Conservation (phyloP, 2,888 invertebrate genomes). For the Melanotus villosus region DNA sequence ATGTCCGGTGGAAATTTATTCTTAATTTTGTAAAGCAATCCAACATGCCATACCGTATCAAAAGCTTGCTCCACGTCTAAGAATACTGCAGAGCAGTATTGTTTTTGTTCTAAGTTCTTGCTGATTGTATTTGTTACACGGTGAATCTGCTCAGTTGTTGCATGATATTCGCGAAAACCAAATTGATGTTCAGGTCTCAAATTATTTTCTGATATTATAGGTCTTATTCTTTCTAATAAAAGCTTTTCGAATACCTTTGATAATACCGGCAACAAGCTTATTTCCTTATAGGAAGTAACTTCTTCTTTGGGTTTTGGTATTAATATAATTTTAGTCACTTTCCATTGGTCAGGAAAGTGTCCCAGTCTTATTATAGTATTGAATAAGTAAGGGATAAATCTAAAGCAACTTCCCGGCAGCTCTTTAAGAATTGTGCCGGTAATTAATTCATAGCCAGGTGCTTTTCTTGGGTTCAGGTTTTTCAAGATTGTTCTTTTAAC, state of each 20-base stretch:
- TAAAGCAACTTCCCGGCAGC: background rate
- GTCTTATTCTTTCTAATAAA: background rate
- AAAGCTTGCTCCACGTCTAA: no score
- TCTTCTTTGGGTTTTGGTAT: constrained; percentile 3
- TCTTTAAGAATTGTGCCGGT: background rate
- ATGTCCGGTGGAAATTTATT: no score
- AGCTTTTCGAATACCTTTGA: background rate
- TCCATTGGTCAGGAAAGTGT: constrained; percentile 2
- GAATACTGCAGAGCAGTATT: no score
- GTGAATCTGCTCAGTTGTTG: no score
- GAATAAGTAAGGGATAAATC: background rate
- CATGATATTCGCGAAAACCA: no score
- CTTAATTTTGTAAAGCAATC: no score
- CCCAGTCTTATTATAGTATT: background rate
- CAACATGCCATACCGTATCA: no score
- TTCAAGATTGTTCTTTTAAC: constrained; percentile 1
- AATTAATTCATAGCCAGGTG: background rate
- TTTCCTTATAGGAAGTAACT: background rate
- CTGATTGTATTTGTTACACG: no score
- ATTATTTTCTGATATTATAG: no score
- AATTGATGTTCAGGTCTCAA: no score
- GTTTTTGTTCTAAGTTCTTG: no score
- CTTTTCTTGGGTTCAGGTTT: constrained; percentile 3
- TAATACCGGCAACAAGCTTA: background rate
- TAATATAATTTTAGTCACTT: constrained; percentile 3